phyloP scores from a whole-genome alignment of 1,140 invertebrate genomes.

The Macrobrachium rosenbergii region DNA sequence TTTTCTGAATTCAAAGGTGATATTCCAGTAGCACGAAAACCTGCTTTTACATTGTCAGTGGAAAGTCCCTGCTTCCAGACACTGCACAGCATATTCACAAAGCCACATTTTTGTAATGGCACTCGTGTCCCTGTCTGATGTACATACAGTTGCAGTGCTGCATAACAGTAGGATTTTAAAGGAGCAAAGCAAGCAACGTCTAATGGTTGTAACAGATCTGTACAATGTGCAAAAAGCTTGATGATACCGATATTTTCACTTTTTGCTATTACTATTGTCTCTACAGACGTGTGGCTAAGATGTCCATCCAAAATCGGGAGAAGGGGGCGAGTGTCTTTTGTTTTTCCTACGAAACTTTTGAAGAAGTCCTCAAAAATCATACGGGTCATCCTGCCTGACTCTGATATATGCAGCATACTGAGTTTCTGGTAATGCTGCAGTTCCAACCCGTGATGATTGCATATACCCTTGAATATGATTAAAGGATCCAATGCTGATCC shows the following conservation, averaged over 20 bases:
- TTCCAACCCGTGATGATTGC: background rate
- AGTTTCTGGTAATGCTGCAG: background rate
- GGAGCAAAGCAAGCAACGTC: slow-evolving; percentile 29
- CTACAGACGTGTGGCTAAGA: slow-evolving; percentile 18
- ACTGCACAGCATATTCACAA: too few relatives aligned
- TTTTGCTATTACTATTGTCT: background rate
- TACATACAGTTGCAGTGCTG: background rate
- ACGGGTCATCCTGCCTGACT: background rate
- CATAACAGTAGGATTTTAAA: slow-evolving; percentile 6
- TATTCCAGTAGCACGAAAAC: too few relatives aligned
- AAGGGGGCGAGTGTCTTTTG: background rate
- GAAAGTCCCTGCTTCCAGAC: too few relatives aligned
- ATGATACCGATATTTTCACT: slow-evolving; percentile 26
- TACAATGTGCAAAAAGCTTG: slow-evolving; percentile 23
- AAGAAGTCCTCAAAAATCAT: slow-evolving; percentile 8
- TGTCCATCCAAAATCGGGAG: slow-evolving; percentile 34
- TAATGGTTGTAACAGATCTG: slow-evolving; percentile 36
- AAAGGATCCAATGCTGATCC: background rate
- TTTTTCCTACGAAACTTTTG: background rate
- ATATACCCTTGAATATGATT: background rate
- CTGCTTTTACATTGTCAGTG: too few relatives aligned
- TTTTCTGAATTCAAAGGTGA: too few relatives aligned
- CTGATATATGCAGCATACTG: slow-evolving; percentile 1
- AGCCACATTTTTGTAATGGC: too few relatives aligned
- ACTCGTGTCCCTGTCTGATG: too few relatives aligned